Conservation (phyloP, 1,140 invertebrate genomes). For the Ceratosolen fusciceps region DNA sequence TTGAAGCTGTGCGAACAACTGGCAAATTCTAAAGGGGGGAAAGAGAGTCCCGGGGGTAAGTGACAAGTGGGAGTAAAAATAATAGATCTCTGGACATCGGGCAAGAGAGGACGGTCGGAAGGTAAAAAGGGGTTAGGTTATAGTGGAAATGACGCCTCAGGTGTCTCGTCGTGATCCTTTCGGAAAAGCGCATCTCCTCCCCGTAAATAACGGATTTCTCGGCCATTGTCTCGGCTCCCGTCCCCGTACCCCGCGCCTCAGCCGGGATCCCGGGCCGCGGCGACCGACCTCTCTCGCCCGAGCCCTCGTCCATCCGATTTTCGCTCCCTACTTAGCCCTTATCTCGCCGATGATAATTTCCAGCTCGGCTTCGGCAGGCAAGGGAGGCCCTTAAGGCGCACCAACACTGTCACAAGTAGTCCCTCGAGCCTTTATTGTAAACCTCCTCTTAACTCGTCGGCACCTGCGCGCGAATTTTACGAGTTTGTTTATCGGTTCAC, state of each 20-base stretch:
- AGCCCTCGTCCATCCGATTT: conserved; percentile 28
- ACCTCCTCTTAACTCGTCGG: background rate
- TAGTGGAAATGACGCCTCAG: background rate
- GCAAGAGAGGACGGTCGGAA: background rate
- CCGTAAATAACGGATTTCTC: conserved; percentile 32
- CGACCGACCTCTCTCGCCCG: background rate
- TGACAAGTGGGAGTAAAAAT: background rate
- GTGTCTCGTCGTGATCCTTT: conserved; percentile 25
- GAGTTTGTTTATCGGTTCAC: conserved; percentile 24
- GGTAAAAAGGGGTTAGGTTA: background rate
- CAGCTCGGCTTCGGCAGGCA: background rate
- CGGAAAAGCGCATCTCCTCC: conserved; percentile 10
- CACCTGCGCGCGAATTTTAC: conserved; percentile 36
- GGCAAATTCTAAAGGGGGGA: background rate
- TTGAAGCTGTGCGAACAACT: background rate
- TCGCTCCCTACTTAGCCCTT: conserved; percentile 11
- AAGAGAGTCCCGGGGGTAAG: background rate
- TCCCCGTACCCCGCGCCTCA: background rate
- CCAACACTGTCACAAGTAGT: background rate
- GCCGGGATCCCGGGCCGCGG: too few relatives aligned
- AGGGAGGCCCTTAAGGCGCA: background rate
- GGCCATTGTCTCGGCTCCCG: background rate
- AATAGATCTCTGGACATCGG: conserved; percentile 2
- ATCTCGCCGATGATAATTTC: conserved; percentile 36
- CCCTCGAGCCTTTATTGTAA: background rate